Percentiles rank a stretch among this genome's conserved stretches.
Conservation (phyloP, 2,113 vertebrate genomes). For the Anhinga anhinga region DNA sequence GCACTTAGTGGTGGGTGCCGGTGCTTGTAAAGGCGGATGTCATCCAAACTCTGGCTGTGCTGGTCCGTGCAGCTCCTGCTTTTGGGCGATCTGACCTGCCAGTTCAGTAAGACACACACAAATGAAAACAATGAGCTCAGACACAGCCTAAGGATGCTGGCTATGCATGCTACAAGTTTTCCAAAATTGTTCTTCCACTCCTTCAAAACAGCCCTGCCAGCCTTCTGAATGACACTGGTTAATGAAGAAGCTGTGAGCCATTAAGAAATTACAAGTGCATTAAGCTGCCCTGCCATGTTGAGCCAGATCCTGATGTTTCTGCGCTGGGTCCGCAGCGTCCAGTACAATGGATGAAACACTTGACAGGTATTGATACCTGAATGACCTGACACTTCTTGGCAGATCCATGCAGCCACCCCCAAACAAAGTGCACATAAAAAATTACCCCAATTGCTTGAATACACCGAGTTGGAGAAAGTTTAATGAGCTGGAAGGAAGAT, state of each 20-base stretch:
- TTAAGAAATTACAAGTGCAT: not conserved
- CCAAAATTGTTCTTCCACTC: not conserved
- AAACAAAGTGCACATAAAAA: not conserved
- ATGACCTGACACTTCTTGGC: not conserved
- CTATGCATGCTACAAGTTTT: not conserved
- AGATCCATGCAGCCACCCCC: not conserved
- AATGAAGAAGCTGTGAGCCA: not conserved
- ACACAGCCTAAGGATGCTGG: not conserved
- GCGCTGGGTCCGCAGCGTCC: not conserved
- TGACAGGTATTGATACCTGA: not conserved
- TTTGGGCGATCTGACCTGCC: conserved; percentile 63
- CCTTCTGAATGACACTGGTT: not conserved
- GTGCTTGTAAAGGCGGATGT: conserved; percentile 67
- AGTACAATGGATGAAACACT: not conserved
- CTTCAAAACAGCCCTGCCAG: not conserved
- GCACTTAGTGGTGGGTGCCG: conserved; percentile 49
- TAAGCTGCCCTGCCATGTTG: not conserved
- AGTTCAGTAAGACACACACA: not conserved
- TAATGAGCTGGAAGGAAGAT: not conserved
- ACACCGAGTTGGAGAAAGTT: not conserved
- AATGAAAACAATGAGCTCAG: not conserved
- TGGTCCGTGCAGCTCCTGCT: conserved; percentile 52
- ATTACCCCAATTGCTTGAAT: not conserved
- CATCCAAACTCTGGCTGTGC: conserved; percentile 81
- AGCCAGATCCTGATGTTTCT: not conserved